Percentiles rank a stretch among this genome's conserved stretches.
These are phyloP conservation scores for Zosterops lateralis DNA, from an alignment of 2,113 vertebrate species.

Conservation along the genomic window DNA sequence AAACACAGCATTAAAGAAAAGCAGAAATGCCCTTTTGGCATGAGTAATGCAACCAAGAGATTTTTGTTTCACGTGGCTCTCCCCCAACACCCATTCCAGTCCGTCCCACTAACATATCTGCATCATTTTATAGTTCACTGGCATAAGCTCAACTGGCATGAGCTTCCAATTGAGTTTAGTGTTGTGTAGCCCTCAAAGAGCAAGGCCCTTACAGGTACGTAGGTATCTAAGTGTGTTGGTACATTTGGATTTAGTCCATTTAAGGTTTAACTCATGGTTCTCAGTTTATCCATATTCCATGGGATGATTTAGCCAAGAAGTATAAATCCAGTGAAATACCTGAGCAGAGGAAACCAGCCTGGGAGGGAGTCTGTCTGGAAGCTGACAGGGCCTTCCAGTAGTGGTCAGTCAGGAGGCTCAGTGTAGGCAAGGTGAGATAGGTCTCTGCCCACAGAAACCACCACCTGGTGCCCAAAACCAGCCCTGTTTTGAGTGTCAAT, in stretches of 20 bases:
- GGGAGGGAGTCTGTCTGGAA: neutral
- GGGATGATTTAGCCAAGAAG: neutral
- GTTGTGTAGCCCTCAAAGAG: neutral
- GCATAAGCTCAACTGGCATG: neutral
- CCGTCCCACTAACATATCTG: neutral
- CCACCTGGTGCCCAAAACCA: neutral
- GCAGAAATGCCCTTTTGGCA: neutral
- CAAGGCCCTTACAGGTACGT: neutral
- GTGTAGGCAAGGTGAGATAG: neutral
- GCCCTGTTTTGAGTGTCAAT: neutral
- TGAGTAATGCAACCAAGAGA: neutral
- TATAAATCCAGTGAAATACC: neutral
- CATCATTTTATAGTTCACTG: neutral
- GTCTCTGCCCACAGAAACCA: accelerated
- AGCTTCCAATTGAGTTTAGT: neutral
- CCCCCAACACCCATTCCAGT: neutral
- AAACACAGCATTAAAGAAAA: neutral
- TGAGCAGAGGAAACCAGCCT: neutral
- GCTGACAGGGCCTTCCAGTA: neutral
- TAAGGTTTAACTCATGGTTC: neutral
- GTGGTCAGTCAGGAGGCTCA: neutral
- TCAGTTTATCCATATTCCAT: neutral
- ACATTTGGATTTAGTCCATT: neutral
- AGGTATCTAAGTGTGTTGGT: neutral
- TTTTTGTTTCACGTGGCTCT: neutral